Conservation (phyloP, 2,113 vertebrate genomes). For the Barnardius zonarius region DNA sequence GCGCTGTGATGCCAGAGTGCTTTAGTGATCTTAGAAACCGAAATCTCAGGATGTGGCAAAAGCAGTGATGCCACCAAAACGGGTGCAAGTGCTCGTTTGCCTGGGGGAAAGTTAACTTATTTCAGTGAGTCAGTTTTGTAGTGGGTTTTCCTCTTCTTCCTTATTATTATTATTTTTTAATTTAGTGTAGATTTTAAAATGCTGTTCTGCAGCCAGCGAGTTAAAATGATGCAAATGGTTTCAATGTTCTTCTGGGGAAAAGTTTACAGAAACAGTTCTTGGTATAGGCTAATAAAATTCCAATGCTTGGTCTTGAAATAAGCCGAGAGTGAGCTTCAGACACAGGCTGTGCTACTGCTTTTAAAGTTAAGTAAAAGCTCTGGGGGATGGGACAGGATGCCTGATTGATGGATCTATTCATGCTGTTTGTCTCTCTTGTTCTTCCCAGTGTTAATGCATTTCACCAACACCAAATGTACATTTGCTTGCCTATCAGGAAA, state of each 20-base stretch:
- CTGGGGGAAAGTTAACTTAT: neutral
- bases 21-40: neutral
- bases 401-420: neutral
- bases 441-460: neutral
- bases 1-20: neutral
- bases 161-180: neutral
- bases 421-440: neutral
- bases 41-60: neutral
- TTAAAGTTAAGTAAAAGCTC: neutral
- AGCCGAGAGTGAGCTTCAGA: neutral
- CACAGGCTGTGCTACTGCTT: neutral
- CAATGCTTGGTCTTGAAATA: neutral
- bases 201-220: neutral
- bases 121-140: neutral
- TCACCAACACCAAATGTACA: neutral
- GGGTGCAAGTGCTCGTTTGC: neutral
- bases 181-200: neutral
- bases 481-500: neutral
- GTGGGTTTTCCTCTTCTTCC: neutral
- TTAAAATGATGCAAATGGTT: conserved; percentile 22
- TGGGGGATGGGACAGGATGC: neutral
- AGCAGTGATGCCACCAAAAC: neutral
- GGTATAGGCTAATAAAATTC: conserved; percentile 12
- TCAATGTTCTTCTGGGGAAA: conserved; percentile 18
- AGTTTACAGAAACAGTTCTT: conserved; percentile 13